Evolutionary conservation across 2,888 invertebrate genomes (phyloP), one percentile per base, ranked within the genome.

Genomic region (Muschampia plurimacula): DNA sequence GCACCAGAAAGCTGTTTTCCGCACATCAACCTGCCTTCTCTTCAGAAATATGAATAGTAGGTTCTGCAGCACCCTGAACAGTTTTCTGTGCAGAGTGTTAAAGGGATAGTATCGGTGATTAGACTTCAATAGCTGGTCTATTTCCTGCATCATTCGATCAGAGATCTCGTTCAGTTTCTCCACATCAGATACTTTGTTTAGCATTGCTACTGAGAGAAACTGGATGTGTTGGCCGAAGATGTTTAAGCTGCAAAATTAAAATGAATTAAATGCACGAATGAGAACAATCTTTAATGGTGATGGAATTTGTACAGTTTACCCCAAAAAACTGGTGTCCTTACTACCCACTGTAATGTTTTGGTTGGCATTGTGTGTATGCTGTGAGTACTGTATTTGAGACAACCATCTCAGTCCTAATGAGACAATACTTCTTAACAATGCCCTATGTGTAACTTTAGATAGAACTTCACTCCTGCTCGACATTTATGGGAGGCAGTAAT

Each of bases 71-170:
- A 85, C 84, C 12, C 82, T 82, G 66, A 90, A 81, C 15, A 94
- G 76, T n/a, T 84, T 77, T 75, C 89, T 86, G 75, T 95, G 94
- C 0, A 84, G 75, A 36, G 89, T 86, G 0, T 93, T 93, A 76
- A 92, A 90, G 0, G 87, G 90, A 67, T 94, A 93, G 75, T 95
- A 95, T 62, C 94, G 84, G 70, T 85, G 86, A 77, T 91, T 93
- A 39, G 86, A 88, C 74, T 84, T 88, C 60, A 93, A 87, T 12
- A 82, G 77, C 3, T 83, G 81, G 65, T 90, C 86, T 4, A 91
- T 81, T 79, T 83, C 89, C n/a, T 80, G 82, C 8, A 77, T 88
- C 22, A 92, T 87, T 2, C 86, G 83, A n/a, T 78, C 75, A 1
- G 78, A 77, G 12, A 93, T 81, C 5, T 78, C 81, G 13, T 80